Percentiles rank a stretch among this genome's conserved stretches.
phyloP scores from a whole-genome alignment of 2,113 vertebrate species.

The Heloderma charlesbogerti region DNA sequence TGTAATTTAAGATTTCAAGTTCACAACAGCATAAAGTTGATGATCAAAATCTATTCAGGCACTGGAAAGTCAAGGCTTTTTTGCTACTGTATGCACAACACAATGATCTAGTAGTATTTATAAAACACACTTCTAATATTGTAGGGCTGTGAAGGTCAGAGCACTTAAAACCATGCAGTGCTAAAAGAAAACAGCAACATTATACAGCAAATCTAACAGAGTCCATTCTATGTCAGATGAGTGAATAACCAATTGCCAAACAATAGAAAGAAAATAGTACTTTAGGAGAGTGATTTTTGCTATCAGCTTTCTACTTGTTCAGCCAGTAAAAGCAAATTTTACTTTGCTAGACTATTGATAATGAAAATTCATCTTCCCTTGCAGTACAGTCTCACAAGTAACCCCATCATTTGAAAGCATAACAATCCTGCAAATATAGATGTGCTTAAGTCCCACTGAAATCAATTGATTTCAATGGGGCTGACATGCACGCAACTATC shows the following conservation, averaged over 20 bases:
- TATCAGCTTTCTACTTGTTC: conserved; percentile 12
- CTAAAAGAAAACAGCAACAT: conserved; percentile 43
- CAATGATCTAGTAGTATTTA: conserved; percentile 33
- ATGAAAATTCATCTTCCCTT: conserved; percentile 20
- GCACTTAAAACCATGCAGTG: conserved; percentile 20
- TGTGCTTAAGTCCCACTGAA: background rate
- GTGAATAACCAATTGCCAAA: background rate
- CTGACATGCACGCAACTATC: background rate
- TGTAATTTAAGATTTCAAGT: conserved; percentile 53
- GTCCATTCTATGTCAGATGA: conserved; percentile 6
- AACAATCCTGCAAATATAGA: background rate
- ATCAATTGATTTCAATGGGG: background rate
- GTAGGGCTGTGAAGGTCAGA: conserved; percentile 46
- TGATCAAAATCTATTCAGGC: background rate
- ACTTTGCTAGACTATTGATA: background rate
- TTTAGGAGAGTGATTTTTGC: background rate
- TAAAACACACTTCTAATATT: conserved; percentile 47
- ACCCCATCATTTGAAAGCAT: background rate
- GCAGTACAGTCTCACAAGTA: background rate
- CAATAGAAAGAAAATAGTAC: conserved; percentile 1
- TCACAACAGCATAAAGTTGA: background rate
- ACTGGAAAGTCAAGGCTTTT: background rate
- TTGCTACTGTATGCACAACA: conserved; percentile 17
- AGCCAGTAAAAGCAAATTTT: conserved; percentile 16
- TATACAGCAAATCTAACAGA: conserved; percentile 12